phyloP scores from a whole-genome alignment of 2,888 invertebrate genomes.

The Drosophila paranaensis region DNA sequence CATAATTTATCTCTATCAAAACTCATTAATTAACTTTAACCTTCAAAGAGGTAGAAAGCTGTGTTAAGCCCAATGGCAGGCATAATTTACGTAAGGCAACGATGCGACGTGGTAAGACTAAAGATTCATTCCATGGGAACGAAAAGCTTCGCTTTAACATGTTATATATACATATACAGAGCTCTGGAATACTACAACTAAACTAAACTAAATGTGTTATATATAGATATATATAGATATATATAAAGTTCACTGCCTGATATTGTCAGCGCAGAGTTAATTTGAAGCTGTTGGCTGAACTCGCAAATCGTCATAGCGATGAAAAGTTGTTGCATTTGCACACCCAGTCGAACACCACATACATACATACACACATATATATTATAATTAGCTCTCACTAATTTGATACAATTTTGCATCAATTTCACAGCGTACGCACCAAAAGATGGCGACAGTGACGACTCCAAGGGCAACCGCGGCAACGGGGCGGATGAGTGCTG shows the following conservation, averaged over 20 bases:
- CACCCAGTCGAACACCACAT: background rate
- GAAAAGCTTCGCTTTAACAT: background rate
- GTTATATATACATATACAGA: background rate
- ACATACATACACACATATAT: background rate
- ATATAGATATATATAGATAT: background rate
- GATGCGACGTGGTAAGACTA: background rate
- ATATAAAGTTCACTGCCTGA: background rate
- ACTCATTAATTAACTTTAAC: background rate
- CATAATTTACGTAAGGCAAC: background rate
- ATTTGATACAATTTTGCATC: slow-evolving; percentile 38
- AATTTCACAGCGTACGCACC: slow-evolving; percentile 58
- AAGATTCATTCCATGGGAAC: background rate
- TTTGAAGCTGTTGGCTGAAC: slow-evolving; percentile 1
- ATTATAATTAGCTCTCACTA: slow-evolving; percentile 46
- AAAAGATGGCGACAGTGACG: slow-evolving; percentile 42
- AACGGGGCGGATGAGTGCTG: slow-evolving; percentile 34
- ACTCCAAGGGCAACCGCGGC: slow-evolving; percentile 23
- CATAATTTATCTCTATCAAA: slow-evolving; percentile 2
- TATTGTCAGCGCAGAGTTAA: background rate
- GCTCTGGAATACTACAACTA: background rate
- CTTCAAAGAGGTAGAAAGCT: slow-evolving; percentile 2
- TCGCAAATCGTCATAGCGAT: background rate
- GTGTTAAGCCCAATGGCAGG: background rate
- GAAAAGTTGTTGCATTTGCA: slow-evolving; percentile 1
- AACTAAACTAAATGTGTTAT: background rate